Evolutionary conservation across 2,797 vertebrate species (phyloP).

Genomic region (Aulostomus chinensis): DNA sequence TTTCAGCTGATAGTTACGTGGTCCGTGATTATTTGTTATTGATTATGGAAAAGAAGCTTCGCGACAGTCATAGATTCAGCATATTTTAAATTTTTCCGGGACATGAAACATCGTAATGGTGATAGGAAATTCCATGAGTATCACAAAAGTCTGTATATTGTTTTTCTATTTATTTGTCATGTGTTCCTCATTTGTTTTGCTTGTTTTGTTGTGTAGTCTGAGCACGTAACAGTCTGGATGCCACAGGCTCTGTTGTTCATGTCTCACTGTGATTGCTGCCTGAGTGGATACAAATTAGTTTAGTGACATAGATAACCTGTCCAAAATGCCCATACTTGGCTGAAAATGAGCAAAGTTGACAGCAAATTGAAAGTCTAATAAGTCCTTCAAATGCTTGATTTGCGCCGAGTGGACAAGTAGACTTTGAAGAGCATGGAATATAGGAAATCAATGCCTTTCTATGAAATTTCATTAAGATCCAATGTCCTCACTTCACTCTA

Average conservation of each 20-base stretch:
- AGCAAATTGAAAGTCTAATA: constrained; percentile 95
- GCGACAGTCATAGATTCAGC: too few species aligned
- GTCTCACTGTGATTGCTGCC: constrained; percentile 87
- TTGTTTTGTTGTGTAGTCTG: constrained; percentile 32
- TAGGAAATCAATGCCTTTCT: constrained; percentile 94
- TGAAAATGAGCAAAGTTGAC: constrained; percentile 97
- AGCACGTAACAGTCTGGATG: constrained; percentile 38
- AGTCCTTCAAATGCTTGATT: constrained; percentile 93
- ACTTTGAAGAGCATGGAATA: constrained; percentile 91
- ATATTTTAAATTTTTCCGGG: not conserved
- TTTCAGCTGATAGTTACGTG: too few species aligned
- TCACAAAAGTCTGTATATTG: too few species aligned
- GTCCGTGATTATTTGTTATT: too few species aligned
- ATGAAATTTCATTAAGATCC: constrained; percentile 95
- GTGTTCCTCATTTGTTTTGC: constrained; percentile 12
- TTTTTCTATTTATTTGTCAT: not conserved
- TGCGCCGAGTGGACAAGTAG: constrained; percentile 84
- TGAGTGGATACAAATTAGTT: constrained; percentile 94
- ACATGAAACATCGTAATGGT: too few species aligned
- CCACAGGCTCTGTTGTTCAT: constrained; percentile 70
- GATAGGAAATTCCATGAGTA: too few species aligned
- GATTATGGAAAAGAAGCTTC: not conserved
- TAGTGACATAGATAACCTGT: constrained; percentile 92
- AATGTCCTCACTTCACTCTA: constrained; percentile 86
- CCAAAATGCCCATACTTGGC: constrained; percentile 87